Percentiles rank a stretch among this genome's conserved stretches.
phyloP scores from a whole-genome alignment of 1,140 invertebrate species.

The Lordiphosa clarofinis region DNA sequence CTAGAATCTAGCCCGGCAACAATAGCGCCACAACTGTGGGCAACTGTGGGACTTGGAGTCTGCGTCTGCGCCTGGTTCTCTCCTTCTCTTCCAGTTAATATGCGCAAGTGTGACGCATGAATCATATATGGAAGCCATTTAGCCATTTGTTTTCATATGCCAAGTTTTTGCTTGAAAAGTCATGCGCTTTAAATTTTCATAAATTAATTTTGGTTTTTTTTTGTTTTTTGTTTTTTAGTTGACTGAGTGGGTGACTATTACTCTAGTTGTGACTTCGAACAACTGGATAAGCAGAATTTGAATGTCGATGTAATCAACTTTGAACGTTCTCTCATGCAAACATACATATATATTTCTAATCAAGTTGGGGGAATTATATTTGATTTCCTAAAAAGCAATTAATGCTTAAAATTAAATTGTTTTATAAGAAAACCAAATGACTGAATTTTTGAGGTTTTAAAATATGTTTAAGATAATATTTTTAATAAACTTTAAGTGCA shows the following conservation, averaged over 20 bases:
- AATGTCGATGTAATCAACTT: constrained; percentile 11
- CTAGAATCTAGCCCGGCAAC: constrained; percentile 71
- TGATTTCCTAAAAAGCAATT: no score
- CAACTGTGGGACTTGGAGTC: constrained; percentile 19
- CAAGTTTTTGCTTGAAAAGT: constrained; percentile 55
- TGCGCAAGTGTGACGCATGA: constrained; percentile 70
- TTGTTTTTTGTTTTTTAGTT: constrained; percentile 13
- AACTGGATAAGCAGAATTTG: constrained; percentile 11
- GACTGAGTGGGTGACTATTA: constrained; percentile 36
- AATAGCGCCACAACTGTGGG: constrained; percentile 39
- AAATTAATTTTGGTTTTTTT: constrained; percentile 56
- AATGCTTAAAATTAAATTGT: no score
- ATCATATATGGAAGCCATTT: constrained; percentile 46
- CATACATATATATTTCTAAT: no score
- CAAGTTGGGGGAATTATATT: no score
- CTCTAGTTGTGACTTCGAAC: constrained; percentile 35
- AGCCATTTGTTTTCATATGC: constrained; percentile 30
- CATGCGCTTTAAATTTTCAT: constrained; percentile 73
- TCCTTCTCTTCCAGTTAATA: constrained; percentile 40
- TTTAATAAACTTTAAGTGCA: no score
- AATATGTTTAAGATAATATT: no score
- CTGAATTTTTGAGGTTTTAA: no score
- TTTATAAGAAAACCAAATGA: no score
- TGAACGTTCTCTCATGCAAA: background rate
- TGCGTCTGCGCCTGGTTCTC: constrained; percentile 10